Evolutionary conservation across 2,888 invertebrate species (phyloP).

Genomic region (Osedax fenrisi): DNA sequence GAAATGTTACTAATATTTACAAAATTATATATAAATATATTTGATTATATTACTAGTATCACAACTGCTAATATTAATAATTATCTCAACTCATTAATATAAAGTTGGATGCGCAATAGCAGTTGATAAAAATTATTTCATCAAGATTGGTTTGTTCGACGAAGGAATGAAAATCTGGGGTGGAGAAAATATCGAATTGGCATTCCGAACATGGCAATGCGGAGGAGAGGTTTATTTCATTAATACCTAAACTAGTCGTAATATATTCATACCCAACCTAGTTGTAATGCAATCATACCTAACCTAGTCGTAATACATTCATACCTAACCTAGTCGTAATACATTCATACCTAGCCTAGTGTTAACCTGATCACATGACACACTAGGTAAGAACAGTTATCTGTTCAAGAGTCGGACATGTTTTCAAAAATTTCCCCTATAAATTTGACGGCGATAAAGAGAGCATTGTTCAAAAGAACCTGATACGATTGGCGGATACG

Average conservation of each 20-base stretch:
- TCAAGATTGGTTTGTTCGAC: conserved; percentile 36
- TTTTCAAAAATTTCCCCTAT: conserved; percentile 38
- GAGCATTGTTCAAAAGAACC: conserved; percentile 36
- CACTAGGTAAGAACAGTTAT: conserved; percentile 35
- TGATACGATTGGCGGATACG: conserved; percentile 38
- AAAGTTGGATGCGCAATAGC: conserved; percentile 39
- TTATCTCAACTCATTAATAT: no score
- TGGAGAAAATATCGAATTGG: conserved; percentile 40
- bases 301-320: no score
- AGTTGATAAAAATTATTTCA: conserved; percentile 36
- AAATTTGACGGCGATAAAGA: conserved; percentile 36
- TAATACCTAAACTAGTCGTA: no score
- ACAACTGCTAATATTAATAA: no score
- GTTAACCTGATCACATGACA: no score
- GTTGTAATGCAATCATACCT: no score
- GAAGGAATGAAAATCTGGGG: conserved; percentile 38
- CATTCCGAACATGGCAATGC: conserved; percentile 39
- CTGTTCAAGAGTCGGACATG: conserved; percentile 39
- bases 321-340: no score
- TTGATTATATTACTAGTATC: no score
- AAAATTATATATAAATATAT: no score
- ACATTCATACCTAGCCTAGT: no score
- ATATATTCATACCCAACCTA: no score
- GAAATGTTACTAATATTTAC: no score
- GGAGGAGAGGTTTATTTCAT: conserved; percentile 36